Evolutionary conservation across 1,140 invertebrate species (phyloP), one percentile per base, ranked within the genome.

Genomic region (Psilanteris sp.): DNA sequence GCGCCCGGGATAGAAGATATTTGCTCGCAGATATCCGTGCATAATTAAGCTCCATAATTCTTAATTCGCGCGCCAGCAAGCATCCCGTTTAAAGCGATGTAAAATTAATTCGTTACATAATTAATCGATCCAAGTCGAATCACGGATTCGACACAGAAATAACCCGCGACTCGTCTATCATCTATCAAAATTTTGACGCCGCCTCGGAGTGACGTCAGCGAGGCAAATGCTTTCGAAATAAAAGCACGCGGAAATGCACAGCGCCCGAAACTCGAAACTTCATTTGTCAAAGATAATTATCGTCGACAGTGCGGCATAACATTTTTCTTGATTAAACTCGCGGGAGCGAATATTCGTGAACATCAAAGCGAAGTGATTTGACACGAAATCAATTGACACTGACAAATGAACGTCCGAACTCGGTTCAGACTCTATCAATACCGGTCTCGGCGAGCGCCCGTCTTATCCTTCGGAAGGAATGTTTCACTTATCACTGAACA

Each of bases 251-350:
- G 15, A 61, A 46, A 46, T 61, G 10, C 31, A 24, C 16, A 44
- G 15, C 26, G 18, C 1, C 43, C 22, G 32, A 61, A 61, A 46
- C 31, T 48, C 37, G 6, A 27, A 36, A 61, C 55, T 61, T 61
- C 29, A 61, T 61, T 61, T 61, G 55, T 61, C 55, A 48, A 26
- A 24, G 54, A 44, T 44, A 59, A 59, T 59, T 59, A 59, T 44
- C 18, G 36, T 18, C 20, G 46, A 13, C 10, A 10, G 39, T 27
- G 5, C 10, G 15, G n/a, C 39, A 37, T 31, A 16, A 46, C 46
- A 59, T 61, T 61, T 61, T 61, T 48, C 55, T 46, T 61, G 10
- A 46, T 46, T 61, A 37, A 46, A 61, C 14, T 57, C 32, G 4
- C 1, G 31, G 13, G 6, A 5, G 37, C 10, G 15, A 24, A 50